A percentile compares a stretch with the other conserved stretches of the same genome.
These are phyloP conservation scores for Drosophila tropicalis DNA, from an alignment of 1,140 invertebrate genomes.

Conservation along the genomic window DNA sequence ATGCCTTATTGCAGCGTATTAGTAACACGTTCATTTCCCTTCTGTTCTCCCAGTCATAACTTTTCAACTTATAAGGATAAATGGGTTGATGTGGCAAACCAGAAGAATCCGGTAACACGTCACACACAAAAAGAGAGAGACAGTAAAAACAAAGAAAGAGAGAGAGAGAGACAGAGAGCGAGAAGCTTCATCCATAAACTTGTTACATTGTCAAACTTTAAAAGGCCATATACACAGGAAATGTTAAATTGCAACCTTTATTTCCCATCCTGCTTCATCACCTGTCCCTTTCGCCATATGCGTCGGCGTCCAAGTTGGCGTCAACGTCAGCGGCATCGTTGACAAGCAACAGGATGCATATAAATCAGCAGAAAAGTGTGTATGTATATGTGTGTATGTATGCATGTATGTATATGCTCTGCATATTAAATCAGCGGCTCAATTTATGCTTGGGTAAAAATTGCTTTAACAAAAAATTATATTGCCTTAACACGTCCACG, in stretches of 20 bases:
- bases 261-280: background rate
- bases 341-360: constrained; percentile 73
- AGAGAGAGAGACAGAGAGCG: constrained; percentile 27
- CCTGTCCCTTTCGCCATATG: background rate
- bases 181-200: constrained; percentile 57
- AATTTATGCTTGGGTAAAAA: background rate
- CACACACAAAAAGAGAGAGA: background rate
- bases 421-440: constrained; percentile 38
- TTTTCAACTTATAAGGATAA: constrained; percentile 2
- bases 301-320: background rate
- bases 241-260: constrained; percentile 25
- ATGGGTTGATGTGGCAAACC: constrained; percentile 8
- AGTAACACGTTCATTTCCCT: background rate
- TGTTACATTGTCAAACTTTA: constrained; percentile 70
- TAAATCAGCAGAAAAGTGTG: constrained; percentile 50
- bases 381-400: too few relatives aligned
- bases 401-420: constrained; percentile 25
- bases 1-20: background rate
- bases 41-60: background rate
- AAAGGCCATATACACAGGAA: constrained; percentile 24
- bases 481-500: constrained; percentile 49
- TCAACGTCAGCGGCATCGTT: background rate
- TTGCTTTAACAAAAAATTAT: constrained; percentile 35
- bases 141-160: background rate
- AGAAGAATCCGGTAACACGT: background rate